Base-by-base conservation (phyloP, 2,113 vertebrate species). In the Chauna torquata region DNA sequence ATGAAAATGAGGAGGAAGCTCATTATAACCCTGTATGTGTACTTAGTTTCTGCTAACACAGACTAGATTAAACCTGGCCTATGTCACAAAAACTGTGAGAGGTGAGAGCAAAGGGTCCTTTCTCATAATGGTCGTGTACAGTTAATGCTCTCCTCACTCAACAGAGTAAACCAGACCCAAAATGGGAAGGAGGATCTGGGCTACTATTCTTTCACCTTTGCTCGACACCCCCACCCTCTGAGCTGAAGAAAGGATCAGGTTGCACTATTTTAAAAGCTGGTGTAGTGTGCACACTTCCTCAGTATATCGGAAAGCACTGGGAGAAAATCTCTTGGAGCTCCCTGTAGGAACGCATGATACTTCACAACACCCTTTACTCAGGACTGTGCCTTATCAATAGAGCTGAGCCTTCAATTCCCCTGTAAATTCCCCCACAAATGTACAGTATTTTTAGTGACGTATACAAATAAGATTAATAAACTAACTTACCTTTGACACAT, bases 261-360 rank as follows among this genome's bases (percentile, higher is more conserved):
- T 91, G 92, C 95, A 78, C 58, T 95, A 77, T 92, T 95, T 96
- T 97, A 97, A 93, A 95, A 96, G 77, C 84, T 86, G 66, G 58
- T 91, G 95, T 70, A 90, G 75, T 45, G 66, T 0, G 0, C 54
- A 87, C 83, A 36, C 58, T 96, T 92, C 82, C 88, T 91, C 36
- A 4, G 23, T 32, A 14, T 44, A 77, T 1, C n/a, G n/a, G n/a
- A n/a, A n/a, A n/a, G n/a, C n/a, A 42, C 52, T 7, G 11, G 87
- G 54, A 95, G 87, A 94, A 91, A 96, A 89, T 32, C 47, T 79
- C 59, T 54, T 52, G 6, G 34, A 85, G 61, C 44, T 94, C 65
- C 34, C 80, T 22, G 74, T 52, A 44, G 61, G n/a, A 91, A 47
- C 4, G 2, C 42, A 30, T 13, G 34, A 36, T 61, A 40, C 93